Percentiles rank a stretch among this genome's conserved stretches.
These are phyloP conservation scores for Sycophila sp. DNA, from an alignment of 1,140 invertebrate species.

Conservation along the genomic window DNA sequence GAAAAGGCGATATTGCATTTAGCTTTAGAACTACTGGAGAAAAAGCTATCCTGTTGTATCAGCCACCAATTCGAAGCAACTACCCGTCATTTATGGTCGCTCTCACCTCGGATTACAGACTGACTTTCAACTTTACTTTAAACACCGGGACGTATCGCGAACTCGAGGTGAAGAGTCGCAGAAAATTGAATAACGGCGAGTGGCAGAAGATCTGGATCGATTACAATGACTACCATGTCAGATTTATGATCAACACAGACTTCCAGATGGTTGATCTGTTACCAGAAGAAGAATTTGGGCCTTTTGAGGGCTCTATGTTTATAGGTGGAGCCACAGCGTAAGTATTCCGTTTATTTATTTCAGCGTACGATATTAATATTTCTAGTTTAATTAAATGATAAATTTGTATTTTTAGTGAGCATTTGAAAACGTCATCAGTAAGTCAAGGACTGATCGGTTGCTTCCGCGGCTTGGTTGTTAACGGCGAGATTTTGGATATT, in stretches of 20 bases:
- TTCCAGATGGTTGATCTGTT: constrained; percentile 86
- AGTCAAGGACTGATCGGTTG: constrained; percentile 91
- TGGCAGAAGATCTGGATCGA: constrained; percentile 97
- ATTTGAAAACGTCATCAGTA: constrained; percentile 81
- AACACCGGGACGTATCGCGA: constrained; percentile 83
- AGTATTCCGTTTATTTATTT: constrained; percentile 54
- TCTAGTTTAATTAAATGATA: neutral
- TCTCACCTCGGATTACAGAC: constrained; percentile 81
- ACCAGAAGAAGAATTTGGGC: constrained; percentile 87
- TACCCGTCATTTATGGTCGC: constrained; percentile 92
- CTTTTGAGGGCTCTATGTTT: constrained; percentile 92
- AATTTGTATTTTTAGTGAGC: constrained; percentile 70
- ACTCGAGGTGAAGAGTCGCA: constrained; percentile 81
- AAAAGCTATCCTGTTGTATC: constrained; percentile 88
- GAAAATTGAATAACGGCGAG: constrained; percentile 87
- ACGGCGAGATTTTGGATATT: constrained; percentile 89
- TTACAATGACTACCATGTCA: constrained; percentile 92
- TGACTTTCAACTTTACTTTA: constrained; percentile 90
- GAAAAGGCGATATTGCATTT: constrained; percentile 90
- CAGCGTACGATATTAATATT: neutral
- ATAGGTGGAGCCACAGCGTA: constrained; percentile 90
- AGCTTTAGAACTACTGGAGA: constrained; percentile 92
- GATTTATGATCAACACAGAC: constrained; percentile 91
- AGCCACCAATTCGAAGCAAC: constrained; percentile 86
- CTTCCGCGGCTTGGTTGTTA: constrained; percentile 90